Conservation (phyloP, 2,113 vertebrate species). For the Salvelinus sp. region DNA sequence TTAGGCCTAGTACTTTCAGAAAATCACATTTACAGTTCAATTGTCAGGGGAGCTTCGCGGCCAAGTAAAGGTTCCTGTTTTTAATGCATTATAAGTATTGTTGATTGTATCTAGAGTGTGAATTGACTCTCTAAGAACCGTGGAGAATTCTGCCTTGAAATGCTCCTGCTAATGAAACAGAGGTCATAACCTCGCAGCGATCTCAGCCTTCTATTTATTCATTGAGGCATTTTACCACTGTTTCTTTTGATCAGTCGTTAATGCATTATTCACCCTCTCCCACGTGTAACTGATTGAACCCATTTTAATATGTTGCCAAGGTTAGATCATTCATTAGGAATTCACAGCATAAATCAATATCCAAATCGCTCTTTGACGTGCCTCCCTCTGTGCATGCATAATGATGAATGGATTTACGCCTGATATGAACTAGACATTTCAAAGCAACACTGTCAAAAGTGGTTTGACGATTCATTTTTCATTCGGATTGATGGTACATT, state of each 20-base stretch:
- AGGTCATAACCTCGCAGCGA: conserved; percentile 39
- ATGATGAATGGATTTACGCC: conserved; percentile 52
- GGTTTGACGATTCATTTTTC: conserved; percentile 14
- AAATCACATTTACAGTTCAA: neutral
- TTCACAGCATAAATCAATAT: conserved; percentile 51
- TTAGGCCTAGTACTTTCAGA: neutral
- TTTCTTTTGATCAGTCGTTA: conserved; percentile 61
- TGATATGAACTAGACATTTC: conserved; percentile 20
- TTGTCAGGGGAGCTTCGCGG: neutral
- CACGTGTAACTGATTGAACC: conserved; percentile 48
- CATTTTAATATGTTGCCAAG: conserved; percentile 58
- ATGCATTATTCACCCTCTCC: conserved; percentile 57
- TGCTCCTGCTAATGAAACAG: conserved; percentile 37
- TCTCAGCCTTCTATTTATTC: conserved; percentile 37
- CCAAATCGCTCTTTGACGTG: conserved; percentile 38
- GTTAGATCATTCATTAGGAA: conserved; percentile 60
- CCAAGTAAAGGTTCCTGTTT: neutral
- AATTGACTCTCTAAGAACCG: conserved; percentile 23
- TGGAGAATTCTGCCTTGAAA: conserved; percentile 11
- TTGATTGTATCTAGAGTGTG: conserved; percentile 12
- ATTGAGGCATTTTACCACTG: conserved; percentile 35
- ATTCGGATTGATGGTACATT: conserved; percentile 10
- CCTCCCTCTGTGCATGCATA: conserved; percentile 33
- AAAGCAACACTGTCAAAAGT: conserved; percentile 8
- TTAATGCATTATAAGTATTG: conserved; percentile 18